Base-by-base conservation (phyloP, 53 echinoderm and acorn worm species). In the Apostichopus leukothele region DNA sequence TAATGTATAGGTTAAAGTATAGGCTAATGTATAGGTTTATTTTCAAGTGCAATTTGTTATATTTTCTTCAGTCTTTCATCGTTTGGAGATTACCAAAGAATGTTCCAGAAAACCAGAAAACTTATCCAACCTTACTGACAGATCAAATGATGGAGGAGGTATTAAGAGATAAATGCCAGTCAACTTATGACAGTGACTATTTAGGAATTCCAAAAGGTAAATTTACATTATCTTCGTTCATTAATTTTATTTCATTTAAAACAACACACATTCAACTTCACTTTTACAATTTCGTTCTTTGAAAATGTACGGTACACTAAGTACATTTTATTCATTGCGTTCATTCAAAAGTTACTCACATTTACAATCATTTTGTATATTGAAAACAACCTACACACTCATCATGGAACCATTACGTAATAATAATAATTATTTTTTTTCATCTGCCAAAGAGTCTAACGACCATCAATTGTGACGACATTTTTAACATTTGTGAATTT, bases 121-220 rank as follows among this genome's bases (percentile, higher is more conserved):
- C 89, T 60, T 95, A 92, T 51, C 90, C 94, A 1, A 75, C 73
- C 13, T 66, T 84, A 20, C 88, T 93, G 9, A 96, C 97, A 3
- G 97, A 96, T 66, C 92, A 92, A 22, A 95, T 93, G 94, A 90
- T 96, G 94, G 94, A 92, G 16, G 95, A 96, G 79, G 91, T 95
- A 50, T 68, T 93, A 53, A 89, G 92, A 74, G 97, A 95, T 68
- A 96, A 96, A 86, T 91, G 90, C 75, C 91, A 92, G 21, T 96
- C 97, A 9, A 96, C 97, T 5, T 96, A 96, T 76, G 93, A 95
- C 83, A 91, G 67, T 4, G 97, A 96, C 84, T 96, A 89, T 76
- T 86, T 96, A 67, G 97, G 95, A 10, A 88, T 96, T 12, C 97
- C 97, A 66, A 95, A 93, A 83, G 97, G 97, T 96, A 76, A 78